phyloP scores from a whole-genome alignment of 2,797 vertebrate genomes.

The Mormyrops attenuatus region DNA sequence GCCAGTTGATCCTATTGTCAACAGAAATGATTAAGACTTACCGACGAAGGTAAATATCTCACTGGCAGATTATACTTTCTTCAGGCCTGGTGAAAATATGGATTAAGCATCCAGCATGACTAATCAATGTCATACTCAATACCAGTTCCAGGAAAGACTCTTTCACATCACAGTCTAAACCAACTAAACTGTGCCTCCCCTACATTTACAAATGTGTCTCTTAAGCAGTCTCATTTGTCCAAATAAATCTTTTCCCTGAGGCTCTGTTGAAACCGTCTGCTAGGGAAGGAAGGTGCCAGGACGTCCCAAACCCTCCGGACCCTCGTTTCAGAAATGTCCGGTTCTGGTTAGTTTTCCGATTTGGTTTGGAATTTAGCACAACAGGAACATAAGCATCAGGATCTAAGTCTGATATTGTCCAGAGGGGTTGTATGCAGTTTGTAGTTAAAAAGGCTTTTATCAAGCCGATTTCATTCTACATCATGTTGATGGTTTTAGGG shows the following conservation, averaged over 20 bases:
- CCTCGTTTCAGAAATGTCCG: background rate
- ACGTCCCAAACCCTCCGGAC: background rate
- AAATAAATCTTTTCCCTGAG: conserved; percentile 18
- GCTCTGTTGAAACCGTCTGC: conserved; percentile 4
- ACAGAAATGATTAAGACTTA: background rate
- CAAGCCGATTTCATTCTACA: background rate
- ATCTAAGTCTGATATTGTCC: background rate
- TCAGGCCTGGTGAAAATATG: background rate
- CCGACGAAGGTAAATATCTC: conserved; percentile 6
- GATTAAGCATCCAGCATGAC: background rate
- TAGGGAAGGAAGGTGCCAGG: background rate
- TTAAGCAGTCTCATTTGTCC: conserved; percentile 5
- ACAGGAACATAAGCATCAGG: background rate
- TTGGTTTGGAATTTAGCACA: background rate
- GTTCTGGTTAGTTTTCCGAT: background rate
- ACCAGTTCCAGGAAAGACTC: conserved; percentile 14
- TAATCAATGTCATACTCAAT: conserved; percentile 13
- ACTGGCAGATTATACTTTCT: background rate
- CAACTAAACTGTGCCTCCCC: background rate
- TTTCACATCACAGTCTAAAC: conserved; percentile 8
- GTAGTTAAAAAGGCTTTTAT: background rate
- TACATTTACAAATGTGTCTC: conserved; percentile 17
- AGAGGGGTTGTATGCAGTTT: background rate
- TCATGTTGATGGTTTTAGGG: background rate
- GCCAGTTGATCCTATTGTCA: conserved; percentile 3